phyloP scores from a whole-genome alignment of 1,140 invertebrate species.

The Nymphalis io region DNA sequence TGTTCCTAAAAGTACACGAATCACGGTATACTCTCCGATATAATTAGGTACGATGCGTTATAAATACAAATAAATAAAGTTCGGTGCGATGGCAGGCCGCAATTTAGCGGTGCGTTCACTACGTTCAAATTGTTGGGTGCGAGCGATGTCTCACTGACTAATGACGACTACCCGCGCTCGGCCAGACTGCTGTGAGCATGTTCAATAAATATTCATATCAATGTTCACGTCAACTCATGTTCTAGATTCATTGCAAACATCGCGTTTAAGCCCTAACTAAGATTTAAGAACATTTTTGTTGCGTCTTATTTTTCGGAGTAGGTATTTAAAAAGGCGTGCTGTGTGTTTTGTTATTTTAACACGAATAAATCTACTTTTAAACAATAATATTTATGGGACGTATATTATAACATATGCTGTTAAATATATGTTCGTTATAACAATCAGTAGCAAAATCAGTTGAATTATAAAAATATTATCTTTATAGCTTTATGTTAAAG shows the following conservation, averaged over 20 bases:
- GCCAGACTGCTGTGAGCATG: slow-evolving; percentile 55
- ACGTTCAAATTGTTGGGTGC: slow-evolving; percentile 68
- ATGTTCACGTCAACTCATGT: slow-evolving; percentile 65
- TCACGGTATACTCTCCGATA: slow-evolving; percentile 65
- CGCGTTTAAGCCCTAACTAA: neutral
- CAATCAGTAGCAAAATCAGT: too few relatives aligned
- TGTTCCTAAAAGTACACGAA: slow-evolving; percentile 71
- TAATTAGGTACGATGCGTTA: slow-evolving; percentile 74
- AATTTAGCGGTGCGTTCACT: slow-evolving; percentile 64
- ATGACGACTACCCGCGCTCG: slow-evolving; percentile 60
- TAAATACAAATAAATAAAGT: slow-evolving; percentile 79
- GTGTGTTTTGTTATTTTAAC: too few relatives aligned
- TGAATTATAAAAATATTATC: too few relatives aligned
- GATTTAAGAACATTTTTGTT: neutral
- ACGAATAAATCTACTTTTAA: too few relatives aligned
- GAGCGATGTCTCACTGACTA: slow-evolving; percentile 66
- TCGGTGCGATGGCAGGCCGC: slow-evolving; percentile 68
- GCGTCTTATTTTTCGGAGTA: neutral
- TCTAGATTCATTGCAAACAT: slow-evolving; percentile 15
- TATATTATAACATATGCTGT: too few relatives aligned
- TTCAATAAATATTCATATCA: slow-evolving; percentile 58
- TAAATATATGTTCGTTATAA: too few relatives aligned
- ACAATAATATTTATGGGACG: too few relatives aligned
- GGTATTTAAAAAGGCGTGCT: too few relatives aligned
- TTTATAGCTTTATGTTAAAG: too few relatives aligned